Percentiles rank a stretch among this genome's conserved stretches.
Conservation (phyloP, 2,797 vertebrate species). For the Enteromius mattozi region DNA sequence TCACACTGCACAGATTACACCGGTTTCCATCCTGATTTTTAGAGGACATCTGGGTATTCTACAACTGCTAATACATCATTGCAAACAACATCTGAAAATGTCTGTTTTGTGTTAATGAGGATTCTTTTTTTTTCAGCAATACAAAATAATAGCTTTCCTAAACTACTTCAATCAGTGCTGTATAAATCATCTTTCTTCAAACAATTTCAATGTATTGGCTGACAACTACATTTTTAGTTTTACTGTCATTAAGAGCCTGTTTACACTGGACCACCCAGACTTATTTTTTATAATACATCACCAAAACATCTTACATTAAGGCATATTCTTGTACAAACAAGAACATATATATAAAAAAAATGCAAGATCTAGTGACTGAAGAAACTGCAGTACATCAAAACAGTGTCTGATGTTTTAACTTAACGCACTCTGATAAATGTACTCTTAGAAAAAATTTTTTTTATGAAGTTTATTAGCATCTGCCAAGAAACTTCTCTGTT, state of each 20-base stretch:
- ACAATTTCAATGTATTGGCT: neutral
- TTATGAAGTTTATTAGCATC: neutral
- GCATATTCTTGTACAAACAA: neutral
- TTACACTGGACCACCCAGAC: neutral
- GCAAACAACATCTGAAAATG: neutral
- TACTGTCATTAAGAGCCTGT: neutral
- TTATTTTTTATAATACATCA: neutral
- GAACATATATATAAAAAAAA: neutral
- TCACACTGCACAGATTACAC: neutral
- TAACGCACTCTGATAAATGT: neutral
- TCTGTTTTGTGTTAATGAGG: constrained; percentile 9
- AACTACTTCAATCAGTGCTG: neutral
- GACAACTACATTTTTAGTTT: neutral
- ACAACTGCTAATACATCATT: constrained; percentile 5
- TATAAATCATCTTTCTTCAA: neutral
- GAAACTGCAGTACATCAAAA: neutral
- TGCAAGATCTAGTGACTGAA: neutral
- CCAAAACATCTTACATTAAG: neutral
- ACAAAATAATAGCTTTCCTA: neutral
- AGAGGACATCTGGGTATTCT: constrained; percentile 1
- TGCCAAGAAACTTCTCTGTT: neutral
- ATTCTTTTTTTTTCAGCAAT: neutral
- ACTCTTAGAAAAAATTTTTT: neutral
- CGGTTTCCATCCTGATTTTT: constrained; percentile 8
- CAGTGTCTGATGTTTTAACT: neutral